Evolutionary conservation across 2,797 vertebrate genomes (phyloP).

Genomic region (Leontopithecus rosalia): DNA sequence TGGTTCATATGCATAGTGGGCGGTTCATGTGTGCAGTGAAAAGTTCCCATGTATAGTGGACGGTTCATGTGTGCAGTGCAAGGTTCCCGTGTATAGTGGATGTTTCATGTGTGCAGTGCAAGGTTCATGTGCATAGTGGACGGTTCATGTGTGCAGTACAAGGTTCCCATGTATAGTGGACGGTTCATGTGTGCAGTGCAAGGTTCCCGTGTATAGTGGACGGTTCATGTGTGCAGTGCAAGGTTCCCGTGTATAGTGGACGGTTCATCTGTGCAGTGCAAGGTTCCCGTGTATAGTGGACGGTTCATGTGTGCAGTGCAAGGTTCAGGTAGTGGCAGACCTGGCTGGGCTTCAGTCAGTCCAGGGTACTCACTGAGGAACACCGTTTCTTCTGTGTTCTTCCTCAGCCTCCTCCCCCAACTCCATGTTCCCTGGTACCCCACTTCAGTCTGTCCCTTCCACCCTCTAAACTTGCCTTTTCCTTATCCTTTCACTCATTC

Average conservation of each 20-base stretch:
- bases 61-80: no score
- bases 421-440: accelerated
- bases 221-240: no score
- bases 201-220: accelerated
- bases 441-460: background rate
- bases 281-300: accelerated
- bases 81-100: no score
- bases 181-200: no score
- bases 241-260: accelerated
- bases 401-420: accelerated
- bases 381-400: background rate
- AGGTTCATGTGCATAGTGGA: accelerated
- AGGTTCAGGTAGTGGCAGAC: no score
- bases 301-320: no score
- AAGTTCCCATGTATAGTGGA: accelerated
- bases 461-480: background rate
- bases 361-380: background rate
- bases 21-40: no score
- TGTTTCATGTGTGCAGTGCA: accelerated
- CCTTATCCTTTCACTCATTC: background rate
- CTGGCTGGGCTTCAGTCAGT: accelerated
- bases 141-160: no score
- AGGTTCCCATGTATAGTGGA: background rate
- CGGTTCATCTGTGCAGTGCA: accelerated
- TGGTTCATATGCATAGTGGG: no score